Evolutionary conservation across 64 coral and sea anemone genomes (phyloP), one percentile per base, ranked within the genome.

Genomic region (Acropora yongei): DNA sequence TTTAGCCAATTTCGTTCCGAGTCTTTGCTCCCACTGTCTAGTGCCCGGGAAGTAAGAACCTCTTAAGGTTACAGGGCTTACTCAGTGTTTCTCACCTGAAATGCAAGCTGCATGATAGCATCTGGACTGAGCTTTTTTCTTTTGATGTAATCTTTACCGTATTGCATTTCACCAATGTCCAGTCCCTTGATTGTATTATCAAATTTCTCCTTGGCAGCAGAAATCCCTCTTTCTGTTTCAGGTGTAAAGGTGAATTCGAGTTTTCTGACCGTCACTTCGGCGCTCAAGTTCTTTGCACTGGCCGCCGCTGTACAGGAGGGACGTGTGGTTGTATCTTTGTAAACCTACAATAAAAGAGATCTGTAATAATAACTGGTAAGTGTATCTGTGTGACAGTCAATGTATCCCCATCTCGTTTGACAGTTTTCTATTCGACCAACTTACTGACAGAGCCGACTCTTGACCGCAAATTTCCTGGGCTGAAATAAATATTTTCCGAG

Each of bases 111-210:
- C 88, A 98, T 79, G 13, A 96, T 49, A 45, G 97, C 97, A 91
- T 98, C 97, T 3, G 97, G 97, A 57, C 97, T 98, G 10, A 98
- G 51, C n/a, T 98, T 96, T 79, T 98, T 98, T 2, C 73, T 71
- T 47, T 93, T 96, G 5, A 98, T 82, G 18, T 80, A 91, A 45
- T 96, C 60, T 86, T 95, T 96, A 39, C 91, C 89, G 44, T 86
- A 0, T 87, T 98, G 80, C 1, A 89, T 19, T 2, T 80, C 75
- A 5, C 90, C 91, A n/a, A 86, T 86, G 66, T 93, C 91, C 60
- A 98, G 72, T 80, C 73, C 93, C 13, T 88, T 88, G 41, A 91
- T 57, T 8, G 71, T 39, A 5, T 90, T 75, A 43, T 98, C 80
- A 58, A 98, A 98, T 19, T 86, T 96, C 53, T 93, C 86, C 66